Evolutionary conservation across 2,113 vertebrate genomes (phyloP).

Genomic region (Heptranchias perlo): DNA sequence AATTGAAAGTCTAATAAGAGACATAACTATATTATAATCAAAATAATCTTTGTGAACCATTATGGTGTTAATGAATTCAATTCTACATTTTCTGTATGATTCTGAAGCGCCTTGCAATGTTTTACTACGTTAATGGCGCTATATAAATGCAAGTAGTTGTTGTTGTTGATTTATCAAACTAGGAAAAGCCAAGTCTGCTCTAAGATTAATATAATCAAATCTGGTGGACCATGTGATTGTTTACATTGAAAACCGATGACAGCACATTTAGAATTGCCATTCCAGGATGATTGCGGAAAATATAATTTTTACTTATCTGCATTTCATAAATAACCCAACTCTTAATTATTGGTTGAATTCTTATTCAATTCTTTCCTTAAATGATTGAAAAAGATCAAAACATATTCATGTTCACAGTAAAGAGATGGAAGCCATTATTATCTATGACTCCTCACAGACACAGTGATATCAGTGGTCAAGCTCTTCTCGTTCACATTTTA

Average conservation of each 20-base stretch:
- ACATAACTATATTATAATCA: neutral
- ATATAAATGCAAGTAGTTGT: too few species aligned
- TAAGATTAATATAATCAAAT: neutral
- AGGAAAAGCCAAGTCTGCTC: neutral
- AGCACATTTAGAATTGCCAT: neutral
- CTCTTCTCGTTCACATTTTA: neutral
- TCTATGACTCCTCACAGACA: neutral
- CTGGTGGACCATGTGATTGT: neutral
- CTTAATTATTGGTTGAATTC: neutral
- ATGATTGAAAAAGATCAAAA: too few species aligned
- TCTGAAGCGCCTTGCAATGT: too few species aligned
- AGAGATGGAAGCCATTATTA: neutral
- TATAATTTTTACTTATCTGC: neutral
- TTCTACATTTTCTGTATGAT: neutral
- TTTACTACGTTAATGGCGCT: too few species aligned
- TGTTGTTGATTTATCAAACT: neutral
- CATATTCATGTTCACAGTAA: neutral
- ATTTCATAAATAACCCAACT: neutral
- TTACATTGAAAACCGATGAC: neutral
- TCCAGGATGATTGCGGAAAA: neutral
- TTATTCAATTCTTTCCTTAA: too few species aligned
- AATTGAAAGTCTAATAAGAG: too few species aligned
- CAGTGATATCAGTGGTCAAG: neutral
- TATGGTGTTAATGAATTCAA: neutral
- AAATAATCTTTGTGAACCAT: neutral